These are phyloP conservation scores for Oplegnathus fasciatus DNA, from an alignment of 2,113 vertebrate species.

Conservation along the genomic window DNA sequence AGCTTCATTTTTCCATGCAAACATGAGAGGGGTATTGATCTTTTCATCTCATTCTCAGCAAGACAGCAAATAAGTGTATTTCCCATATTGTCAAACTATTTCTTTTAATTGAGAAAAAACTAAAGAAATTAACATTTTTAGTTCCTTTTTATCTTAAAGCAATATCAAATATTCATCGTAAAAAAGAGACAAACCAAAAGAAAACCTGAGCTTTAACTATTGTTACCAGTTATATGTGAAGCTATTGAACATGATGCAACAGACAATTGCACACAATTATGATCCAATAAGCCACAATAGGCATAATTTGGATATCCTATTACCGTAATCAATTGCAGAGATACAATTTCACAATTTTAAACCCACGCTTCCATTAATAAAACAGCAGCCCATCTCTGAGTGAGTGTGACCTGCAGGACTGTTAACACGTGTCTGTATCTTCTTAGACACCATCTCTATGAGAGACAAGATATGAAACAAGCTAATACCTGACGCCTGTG, in stretches of 20 bases:
- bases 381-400: conserved; percentile 39
- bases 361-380: conserved; percentile 27
- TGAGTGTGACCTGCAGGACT: conserved; percentile 22
- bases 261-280: conserved; percentile 4
- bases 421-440: conserved; percentile 36
- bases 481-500: conserved; percentile 55
- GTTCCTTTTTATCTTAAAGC: not conserved
- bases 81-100: not conserved
- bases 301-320: conserved; percentile 14
- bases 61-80: not conserved
- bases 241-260: not conserved
- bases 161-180: not conserved
- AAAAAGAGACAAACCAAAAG: not conserved
- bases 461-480: conserved; percentile 49
- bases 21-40: not conserved
- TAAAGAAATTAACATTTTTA: no score
- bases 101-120: no score
- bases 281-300: conserved; percentile 26
- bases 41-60: not conserved
- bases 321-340: conserved; percentile 1
- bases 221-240: not conserved
- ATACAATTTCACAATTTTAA: conserved; percentile 13
- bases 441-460: conserved; percentile 22
- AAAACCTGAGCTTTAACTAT: not conserved
- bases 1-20: not conserved